Base-by-base conservation (phyloP, 2,888 invertebrate species). In the Scaptodrosophila latifasciaeformis region DNA sequence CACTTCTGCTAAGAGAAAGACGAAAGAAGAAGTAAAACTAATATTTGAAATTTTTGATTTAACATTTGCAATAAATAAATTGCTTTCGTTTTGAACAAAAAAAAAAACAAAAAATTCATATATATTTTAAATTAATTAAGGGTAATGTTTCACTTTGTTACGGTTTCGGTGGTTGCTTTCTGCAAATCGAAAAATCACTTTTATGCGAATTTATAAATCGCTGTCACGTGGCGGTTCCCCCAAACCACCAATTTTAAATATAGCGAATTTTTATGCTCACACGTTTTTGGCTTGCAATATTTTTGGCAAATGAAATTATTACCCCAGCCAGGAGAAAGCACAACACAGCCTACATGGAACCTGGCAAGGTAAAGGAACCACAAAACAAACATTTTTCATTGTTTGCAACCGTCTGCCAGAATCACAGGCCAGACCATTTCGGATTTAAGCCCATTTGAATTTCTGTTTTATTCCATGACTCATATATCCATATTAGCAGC, bases 1-100 rank as follows among this genome's bases (percentile, higher is more conserved):
- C 86, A 86, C 59, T 83, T 84, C 63, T 84, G 83, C 54, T 86
- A 76, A 70, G 15, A 2, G 13, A 24, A 13, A 13, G 39, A 12
- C 4, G 39, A 39, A 35, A 35, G 15, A 12, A 12, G 12, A 13
- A 21, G 37, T 35, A 35, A 42, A 24, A 5, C 7, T 24, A 3
- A 24, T 24, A 24, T 24, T 24, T 24, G 24, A n/a, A n/a, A n/a
- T n/a, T n/a, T n/a, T n/a, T n/a, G n/a, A n/a, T n/a, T n/a, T n/a
- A n/a, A n/a, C n/a, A n/a, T 49, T 59, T 69, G 75, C 55, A 60
- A 64, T 64, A 64, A 62, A 68, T 67, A 62, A 13, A 55, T 57
- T 57, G 55, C 43, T 49, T 31, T 37, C 15, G 24, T 27, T 39
- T 17, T 43, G 7, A 30, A 35, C n/a, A n/a, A n/a, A n/a, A n/a